Percentiles rank a stretch among this genome's conserved stretches.
These are phyloP conservation scores for Tragelaphus buxtoni DNA, from an alignment of 2,113 vertebrate species.

Conservation along the genomic window DNA sequence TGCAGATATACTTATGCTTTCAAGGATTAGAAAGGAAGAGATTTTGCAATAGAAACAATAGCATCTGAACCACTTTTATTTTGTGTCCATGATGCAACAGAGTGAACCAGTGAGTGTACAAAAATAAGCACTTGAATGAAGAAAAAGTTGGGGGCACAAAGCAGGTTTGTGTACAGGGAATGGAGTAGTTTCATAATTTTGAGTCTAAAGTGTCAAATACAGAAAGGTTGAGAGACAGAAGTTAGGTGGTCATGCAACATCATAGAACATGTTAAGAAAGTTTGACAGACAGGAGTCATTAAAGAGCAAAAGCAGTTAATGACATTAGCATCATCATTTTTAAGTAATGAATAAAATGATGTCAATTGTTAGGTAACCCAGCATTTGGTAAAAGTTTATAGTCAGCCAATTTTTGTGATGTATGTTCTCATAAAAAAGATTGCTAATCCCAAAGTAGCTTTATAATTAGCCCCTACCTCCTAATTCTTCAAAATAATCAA, in stretches of 20 bases:
- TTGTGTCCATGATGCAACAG: not conserved
- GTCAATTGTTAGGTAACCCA: not conserved
- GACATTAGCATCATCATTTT: not conserved
- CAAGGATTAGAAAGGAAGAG: not conserved
- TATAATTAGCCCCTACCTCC: not conserved
- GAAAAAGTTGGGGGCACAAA: not conserved
- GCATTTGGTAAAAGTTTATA: not conserved
- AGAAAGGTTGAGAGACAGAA: not conserved
- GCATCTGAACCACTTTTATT: not conserved
- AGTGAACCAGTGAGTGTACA: not conserved
- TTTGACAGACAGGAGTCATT: not conserved
- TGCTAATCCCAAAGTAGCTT: not conserved
- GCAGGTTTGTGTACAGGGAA: too few species aligned
- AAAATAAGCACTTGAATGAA: not conserved
- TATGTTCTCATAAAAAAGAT: not conserved
- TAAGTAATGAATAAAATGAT: not conserved
- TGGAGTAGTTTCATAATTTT: not conserved
- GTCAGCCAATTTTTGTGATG: not conserved
- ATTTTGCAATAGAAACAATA: not conserved
- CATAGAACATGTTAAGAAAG: not conserved
- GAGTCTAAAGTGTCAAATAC: not conserved
- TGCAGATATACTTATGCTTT: fast-evolving
- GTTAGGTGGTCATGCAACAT: not conserved
- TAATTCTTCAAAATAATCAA: not conserved
- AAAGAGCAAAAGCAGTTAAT: not conserved